Evolutionary conservation across 2,113 vertebrate species (phyloP), one percentile per base, ranked within the genome.

Genomic region (Grus americana): DNA sequence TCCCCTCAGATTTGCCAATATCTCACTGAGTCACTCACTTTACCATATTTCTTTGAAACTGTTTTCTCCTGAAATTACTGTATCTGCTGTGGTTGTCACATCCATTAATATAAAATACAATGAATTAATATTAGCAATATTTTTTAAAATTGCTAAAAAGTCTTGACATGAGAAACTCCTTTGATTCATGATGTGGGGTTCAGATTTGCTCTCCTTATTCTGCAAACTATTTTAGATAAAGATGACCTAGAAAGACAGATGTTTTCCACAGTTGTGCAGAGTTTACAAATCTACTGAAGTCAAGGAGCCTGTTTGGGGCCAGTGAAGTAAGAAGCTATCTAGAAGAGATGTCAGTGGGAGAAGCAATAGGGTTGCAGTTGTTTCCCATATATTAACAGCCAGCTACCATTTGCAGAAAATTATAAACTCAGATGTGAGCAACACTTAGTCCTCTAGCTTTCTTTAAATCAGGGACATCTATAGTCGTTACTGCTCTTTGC

Each of bases 21-120:
- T 83, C 92, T 94, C 90, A 88, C 63, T 24, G 88, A 95, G 93
- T 94, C 92, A 42, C 40, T 92, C 75, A 67, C 49, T 66, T 95
- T 34, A 58, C 44, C 87, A 95, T 95, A 96, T 94, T 91, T 90
- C 94, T 95, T 92, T 67, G 68, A 97, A 97, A 91, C 17, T 50
- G 83, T 90, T 96, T 96, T 95, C 79, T 94, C 79, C 74, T 57
- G 65, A 90, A 95, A 96, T 96, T 79, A 72, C 79, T 93, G 2
- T 88, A 72, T 87, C 91, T 88, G 58, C 63, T n/a, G 34, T 90
- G 54, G 88, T 91, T 97, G 97, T 95, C 88, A 92, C 71, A 95
- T 86, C 82, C 71, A 93, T 95, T 86, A 93, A 71, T 76, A 80
- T 84, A 91, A 95, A 92, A 70, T 32, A 71, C 42, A 96, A 92